Percentiles rank a stretch among this genome's conserved stretches.
Evolutionary conservation across 2,888 invertebrate genomes (phyloP).

Genomic region (Thecocarcelia acutangulata): DNA sequence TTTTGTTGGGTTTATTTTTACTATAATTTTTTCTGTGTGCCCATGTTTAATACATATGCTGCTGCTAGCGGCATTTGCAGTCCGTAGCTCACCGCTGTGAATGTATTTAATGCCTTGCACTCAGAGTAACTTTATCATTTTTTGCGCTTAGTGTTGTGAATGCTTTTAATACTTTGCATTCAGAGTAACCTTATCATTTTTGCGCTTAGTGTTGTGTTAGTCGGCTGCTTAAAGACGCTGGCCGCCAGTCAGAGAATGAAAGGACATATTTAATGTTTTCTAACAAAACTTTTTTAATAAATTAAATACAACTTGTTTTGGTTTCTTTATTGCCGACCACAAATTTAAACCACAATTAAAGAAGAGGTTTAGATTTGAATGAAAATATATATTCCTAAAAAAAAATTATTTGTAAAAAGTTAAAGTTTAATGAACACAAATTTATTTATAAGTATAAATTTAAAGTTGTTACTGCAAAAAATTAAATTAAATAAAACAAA

Average conservation of each 20-base stretch:
- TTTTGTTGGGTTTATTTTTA: too few species aligned
- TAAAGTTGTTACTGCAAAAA: constrained; percentile 14
- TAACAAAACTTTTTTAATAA: background rate
- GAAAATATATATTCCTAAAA: constrained; percentile 54
- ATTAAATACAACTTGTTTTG: background rate
- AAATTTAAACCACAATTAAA: constrained; percentile 9
- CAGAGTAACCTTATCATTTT: background rate
- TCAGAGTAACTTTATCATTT: too few species aligned
- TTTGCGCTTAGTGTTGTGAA: too few species aligned
- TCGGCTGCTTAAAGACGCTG: too few species aligned
- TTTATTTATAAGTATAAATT: constrained; percentile 29
- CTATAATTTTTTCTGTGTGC: too few species aligned
- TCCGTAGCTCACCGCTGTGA: too few species aligned
- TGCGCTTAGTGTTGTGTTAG: background rate
- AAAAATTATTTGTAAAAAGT: constrained; percentile 39
- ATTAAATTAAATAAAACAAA: background rate
- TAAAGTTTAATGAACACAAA: constrained; percentile 12
- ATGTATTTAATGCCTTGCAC: too few species aligned
- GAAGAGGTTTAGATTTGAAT: constrained; percentile 12
- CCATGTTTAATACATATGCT: too few species aligned
- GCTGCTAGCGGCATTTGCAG: too few species aligned
- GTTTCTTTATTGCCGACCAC: constrained; percentile 30
- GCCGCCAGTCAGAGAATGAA: background rate
- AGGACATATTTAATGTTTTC: background rate
- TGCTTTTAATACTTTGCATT: too few species aligned